Conservation (phyloP, 1,140 invertebrate genomes). For the Aporrectodea caliginosa region DNA sequence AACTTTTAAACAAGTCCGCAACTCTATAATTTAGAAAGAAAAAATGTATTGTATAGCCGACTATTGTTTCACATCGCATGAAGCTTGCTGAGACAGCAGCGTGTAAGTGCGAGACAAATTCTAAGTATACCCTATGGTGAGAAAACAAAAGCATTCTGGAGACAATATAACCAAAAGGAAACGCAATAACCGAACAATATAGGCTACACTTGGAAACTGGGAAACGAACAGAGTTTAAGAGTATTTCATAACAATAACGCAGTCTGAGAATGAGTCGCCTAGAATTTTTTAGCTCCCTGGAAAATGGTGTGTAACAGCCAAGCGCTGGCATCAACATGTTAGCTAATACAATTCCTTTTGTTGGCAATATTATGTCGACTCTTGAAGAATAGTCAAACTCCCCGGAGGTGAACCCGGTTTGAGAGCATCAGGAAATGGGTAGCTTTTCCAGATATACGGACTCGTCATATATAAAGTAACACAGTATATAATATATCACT, state of each 20-base stretch:
- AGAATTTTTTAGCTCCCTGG: too few relatives aligned
- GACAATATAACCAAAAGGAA: too few relatives aligned
- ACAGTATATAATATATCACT: not conserved
- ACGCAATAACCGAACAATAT: too few relatives aligned
- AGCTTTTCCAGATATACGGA: not conserved
- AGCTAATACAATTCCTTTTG: not conserved
- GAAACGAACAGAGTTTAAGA: not conserved
- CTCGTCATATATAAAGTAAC: not conserved
- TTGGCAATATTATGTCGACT: not conserved
- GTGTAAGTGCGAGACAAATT: not conserved
- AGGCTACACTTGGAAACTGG: not conserved
- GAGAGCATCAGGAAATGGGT: not conserved
- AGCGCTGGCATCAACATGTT: not conserved
- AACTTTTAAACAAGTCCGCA: too few relatives aligned
- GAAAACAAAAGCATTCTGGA: not conserved
- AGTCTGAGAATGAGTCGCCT: not conserved
- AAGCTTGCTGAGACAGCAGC: not conserved
- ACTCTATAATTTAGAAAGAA: not conserved
- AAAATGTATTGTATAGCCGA: not conserved
- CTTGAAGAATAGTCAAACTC: not conserved
- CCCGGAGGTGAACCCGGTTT: not conserved
- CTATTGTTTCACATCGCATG: too few relatives aligned
- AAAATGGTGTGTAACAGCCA: too few relatives aligned
- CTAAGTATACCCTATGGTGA: not conserved
- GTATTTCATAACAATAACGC: not conserved